Evolutionary conservation across 2,113 vertebrate genomes (phyloP), one percentile per base, ranked within the genome.

Genomic region (Hippocampus abdominalis): DNA sequence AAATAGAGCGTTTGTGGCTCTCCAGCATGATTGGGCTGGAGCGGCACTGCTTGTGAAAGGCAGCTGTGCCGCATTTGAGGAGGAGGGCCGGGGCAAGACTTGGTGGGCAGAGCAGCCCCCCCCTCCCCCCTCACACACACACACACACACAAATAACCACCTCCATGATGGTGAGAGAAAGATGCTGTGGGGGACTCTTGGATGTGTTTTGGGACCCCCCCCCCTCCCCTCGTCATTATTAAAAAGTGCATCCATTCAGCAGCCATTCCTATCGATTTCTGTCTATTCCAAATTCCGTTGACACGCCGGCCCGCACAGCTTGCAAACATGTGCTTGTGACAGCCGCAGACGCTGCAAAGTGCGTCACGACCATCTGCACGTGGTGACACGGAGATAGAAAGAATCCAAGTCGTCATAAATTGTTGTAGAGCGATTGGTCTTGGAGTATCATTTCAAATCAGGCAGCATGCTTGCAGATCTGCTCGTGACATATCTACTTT

Each of bases 11-110:
- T 56, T 68, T 68, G 49, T 25, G 51, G 66, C 66, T 68, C 32
- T 68, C 51, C 51, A 68, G 48, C 29, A 42, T 56, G 66, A 68
- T 54, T 68, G 51, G 66, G 51, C 36, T 68, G 32, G 51, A 68
- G 66, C 49, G 10, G 32, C 32, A 23, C 42, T 32, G 66, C 10
- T 32, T 68, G 3, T 40, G 66, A 68, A 42, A 42, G 66, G 51
- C 51, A 51, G 66, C 48, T 68, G 51, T 56, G 49, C 48, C 51
- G 49, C 48, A 68, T 68, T 53, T 21, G 66, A 54, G 66, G 21
- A 54, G 66, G 49, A 53, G 65, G 65, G 64, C 20, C 40, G 23
- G 48, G 29, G 29, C 4, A 64, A 42, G 48, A 67, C 27, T 67
- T 67, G 48, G 29, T 42, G 61, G 11, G 6, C 29, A 61, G 29